Evolutionary conservation across 2,888 invertebrate species (phyloP), one percentile per base, ranked within the genome.

Genomic region (Ditylenchus weischeri): DNA sequence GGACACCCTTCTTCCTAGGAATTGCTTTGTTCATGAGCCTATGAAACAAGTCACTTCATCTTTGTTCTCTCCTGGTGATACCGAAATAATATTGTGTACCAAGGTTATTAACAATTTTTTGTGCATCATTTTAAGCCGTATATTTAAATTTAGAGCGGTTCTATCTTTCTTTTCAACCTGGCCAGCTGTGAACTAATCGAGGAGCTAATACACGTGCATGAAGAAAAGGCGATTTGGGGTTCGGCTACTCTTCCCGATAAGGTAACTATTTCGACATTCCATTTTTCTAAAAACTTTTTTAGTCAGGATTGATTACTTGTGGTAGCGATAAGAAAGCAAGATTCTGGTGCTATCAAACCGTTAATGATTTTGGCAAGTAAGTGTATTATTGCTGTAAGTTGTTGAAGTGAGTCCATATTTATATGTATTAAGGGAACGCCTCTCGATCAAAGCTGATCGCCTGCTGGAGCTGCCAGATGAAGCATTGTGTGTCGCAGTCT

Each of bases 261-360:
- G 87, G 91, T 90, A 82, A 83, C 83, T 18, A 29, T 19, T 48
- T 57, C 36, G 13, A 51, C 19, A 10, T 51, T n/a, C 6, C 13
- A n/a, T n/a, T n/a, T n/a, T n/a, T n/a, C n/a, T n/a, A n/a, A n/a
- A n/a, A n/a, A n/a, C n/a, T n/a, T 51, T 5, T 54, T 36, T 76
- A 84, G 84, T 79, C 84, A 75, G 84, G 85, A 13, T 78, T 86
- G 58, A 82, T 85, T 15, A 90, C 91, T 3, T 93, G 92, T 0
- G 90, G 93, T 65, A 90, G 90, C 0, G 95, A 96, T 83, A 89
- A 90, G 72, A 90, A 90, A 0, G 90, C 94, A 0, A 93, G 93
- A 84, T 89, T 94, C 78, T 96, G 95, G 95, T 89, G 90, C 67
- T 94, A 93, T 83, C 92, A 93, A 83, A 86, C 93, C 18, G 88